phyloP scores from a whole-genome alignment of 2,113 vertebrate genomes.

The Barnardius zonarius region DNA sequence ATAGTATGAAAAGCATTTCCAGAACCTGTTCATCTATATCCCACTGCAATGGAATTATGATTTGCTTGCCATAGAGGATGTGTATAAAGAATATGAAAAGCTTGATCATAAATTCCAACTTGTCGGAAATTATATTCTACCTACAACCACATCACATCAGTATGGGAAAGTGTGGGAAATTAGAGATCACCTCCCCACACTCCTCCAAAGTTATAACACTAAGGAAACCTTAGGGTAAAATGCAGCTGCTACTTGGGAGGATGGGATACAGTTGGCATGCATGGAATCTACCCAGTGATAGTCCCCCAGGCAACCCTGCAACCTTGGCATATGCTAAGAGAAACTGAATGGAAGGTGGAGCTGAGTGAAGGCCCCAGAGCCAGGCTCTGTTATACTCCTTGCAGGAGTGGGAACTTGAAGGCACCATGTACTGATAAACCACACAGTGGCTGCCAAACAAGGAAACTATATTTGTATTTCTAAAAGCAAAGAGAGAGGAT shows the following conservation, averaged over 20 bases:
- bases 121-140: not conserved
- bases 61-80: not conserved
- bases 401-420: too few species aligned
- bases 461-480: not conserved
- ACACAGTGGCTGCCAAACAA: not conserved
- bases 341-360: not conserved
- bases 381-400: not conserved
- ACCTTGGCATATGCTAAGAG: not conserved
- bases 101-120: not conserved
- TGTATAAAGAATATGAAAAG: not conserved
- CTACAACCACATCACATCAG: not conserved
- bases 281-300: not conserved
- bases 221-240: not conserved
- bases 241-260: not conserved
- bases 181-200: not conserved
- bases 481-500: not conserved
- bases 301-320: not conserved
- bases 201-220: not conserved
- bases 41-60: not conserved
- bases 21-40: not conserved
- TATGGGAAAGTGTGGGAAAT: not conserved
- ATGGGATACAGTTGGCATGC: not conserved
- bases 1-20: not conserved
- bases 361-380: not conserved
- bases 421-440: not conserved